Base-by-base conservation (phyloP, 37 sponge, comb jelly and placozoan species). In the Petrosia ficiformis region DNA sequence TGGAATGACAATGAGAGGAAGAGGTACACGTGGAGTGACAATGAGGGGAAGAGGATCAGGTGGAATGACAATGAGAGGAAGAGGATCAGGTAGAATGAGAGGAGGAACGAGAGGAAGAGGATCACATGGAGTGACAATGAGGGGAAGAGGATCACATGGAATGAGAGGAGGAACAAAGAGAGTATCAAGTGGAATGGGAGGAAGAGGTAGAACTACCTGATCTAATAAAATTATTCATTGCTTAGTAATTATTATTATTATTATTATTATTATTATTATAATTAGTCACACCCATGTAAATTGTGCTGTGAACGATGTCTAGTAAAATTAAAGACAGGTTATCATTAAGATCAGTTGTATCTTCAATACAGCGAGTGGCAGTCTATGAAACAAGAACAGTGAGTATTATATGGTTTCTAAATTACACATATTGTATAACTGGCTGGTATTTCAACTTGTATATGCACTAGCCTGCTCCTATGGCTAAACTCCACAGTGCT, bases 311-410 rank as follows among this genome's bases (percentile, higher is more conserved):
- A 48, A 14, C 54, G 14, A 48, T 48, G 54, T 48, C 54, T 14
- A 48, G 54, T 48, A 48, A 24, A 61, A n/a, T 8, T 61, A n/a
- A 11, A 61, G 63, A 61, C 25, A 69, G 81, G 31, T 59, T 81
- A 6, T 36, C 59, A n/a, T 57, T 87, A 60, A 70, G 69, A 44
- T 66, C 80, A 5, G 48, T 87, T 4, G n/a, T 71, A 21, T 69
- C 82, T 16, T 72, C 87, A 24, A 80, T 92, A 33, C 92, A 92
- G 57, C 76, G 84, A 68, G 73, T 92, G 0, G 87, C 87, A 14
- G 84, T 92, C 38, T 92, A 92, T 57, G 84, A 86, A 65, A 82
- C 86, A 0, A 92, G 74, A 63, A 54, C 77, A 28, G 84, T 84
- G 54, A 84, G 84, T 39, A 54, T 64, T 64, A 10, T 33, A 54